Evolutionary conservation across 2,113 vertebrate species (phyloP), one percentile per base, ranked within the genome.

Genomic region (Vulpes ferrilata): DNA sequence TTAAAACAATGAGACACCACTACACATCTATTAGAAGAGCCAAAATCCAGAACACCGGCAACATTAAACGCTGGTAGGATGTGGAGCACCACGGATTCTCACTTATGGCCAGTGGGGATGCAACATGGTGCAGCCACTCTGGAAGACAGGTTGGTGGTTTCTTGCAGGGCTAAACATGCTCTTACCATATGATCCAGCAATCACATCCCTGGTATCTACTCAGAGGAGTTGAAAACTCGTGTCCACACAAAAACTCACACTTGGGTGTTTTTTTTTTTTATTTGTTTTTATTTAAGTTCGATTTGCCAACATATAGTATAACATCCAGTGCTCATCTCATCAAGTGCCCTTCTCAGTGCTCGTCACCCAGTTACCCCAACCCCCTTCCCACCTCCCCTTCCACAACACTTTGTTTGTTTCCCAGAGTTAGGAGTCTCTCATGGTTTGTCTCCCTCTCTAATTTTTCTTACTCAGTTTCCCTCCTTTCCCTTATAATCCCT

Each of bases 21-120:
- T 1, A 53, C 6, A 3, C 32, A 1, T 15, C 59, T 5, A 25
- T 25, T 5, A 20, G 32, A 65, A 79, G 0, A 2, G 32, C 32
- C 43, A 19, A 11, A 27, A 51, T 9, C 5, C 22, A 1, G 74
- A 64, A 20, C n/a, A 30, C 51, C 0, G 3, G 11, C 67, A 8
- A 17, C 65, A 3, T 15, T 23, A 16, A 20, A 53, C 3, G 22
- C 59, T 5, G 3, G 73, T 38, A n/a, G 0, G 2, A 55, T 2
- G 2, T 7, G 15, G 9, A 27, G 16, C 8, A 2, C 8, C 8
- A 0, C 19, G 59, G n/a, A 35, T 2, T 5, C 30, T 11, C 38
- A 11, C 20, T 19, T 30, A 1, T 17, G 17, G 73, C 73, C 16
- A 59, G 43, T 7, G 30, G 8, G 38, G 16, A 11, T 7, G 87